These are phyloP conservation scores for Valencia hispanica DNA, from an alignment of 2,797 vertebrate species.

Conservation along the genomic window DNA sequence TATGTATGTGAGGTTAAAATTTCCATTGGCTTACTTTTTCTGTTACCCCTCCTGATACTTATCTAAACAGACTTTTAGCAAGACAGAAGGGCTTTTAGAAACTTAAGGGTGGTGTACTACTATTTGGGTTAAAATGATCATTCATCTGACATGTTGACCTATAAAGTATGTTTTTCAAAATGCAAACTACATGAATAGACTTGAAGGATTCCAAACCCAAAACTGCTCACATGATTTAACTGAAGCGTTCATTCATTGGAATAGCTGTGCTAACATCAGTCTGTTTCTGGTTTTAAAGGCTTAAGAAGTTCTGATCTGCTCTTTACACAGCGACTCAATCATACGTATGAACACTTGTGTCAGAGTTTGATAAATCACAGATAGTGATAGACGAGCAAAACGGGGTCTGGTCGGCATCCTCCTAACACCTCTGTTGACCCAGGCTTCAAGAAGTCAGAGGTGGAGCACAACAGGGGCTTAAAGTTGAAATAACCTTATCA, in stretches of 20 bases:
- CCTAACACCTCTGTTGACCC: conserved; percentile 61
- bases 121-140: conserved; percentile 60
- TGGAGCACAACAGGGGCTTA: conserved; percentile 60
- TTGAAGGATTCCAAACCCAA: conserved; percentile 43
- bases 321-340: neutral
- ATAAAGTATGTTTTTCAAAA: conserved; percentile 38
- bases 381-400: conserved; percentile 38
- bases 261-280: conserved; percentile 12
- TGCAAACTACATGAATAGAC: conserved; percentile 24
- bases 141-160: conserved; percentile 38
- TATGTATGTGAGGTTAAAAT: conserved; percentile 49
- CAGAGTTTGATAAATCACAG: conserved; percentile 49
- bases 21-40: conserved; percentile 43
- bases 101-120: conserved; percentile 47
- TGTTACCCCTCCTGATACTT: conserved; percentile 42
- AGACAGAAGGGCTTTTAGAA: conserved; percentile 67
- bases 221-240: conserved; percentile 21
- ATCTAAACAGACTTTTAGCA: conserved; percentile 62
- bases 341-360: conserved; percentile 6
- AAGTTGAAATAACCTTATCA: conserved; percentile 74
- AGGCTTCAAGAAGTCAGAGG: conserved; percentile 56
- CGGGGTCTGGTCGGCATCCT: conserved; percentile 56
- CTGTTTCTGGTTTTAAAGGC: conserved; percentile 27
- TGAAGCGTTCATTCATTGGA: conserved; percentile 38
- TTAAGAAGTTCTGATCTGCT: conserved; percentile 11